Evolutionary conservation across 2,113 vertebrate species (phyloP).

Genomic region (Steatornis caripensis): DNA sequence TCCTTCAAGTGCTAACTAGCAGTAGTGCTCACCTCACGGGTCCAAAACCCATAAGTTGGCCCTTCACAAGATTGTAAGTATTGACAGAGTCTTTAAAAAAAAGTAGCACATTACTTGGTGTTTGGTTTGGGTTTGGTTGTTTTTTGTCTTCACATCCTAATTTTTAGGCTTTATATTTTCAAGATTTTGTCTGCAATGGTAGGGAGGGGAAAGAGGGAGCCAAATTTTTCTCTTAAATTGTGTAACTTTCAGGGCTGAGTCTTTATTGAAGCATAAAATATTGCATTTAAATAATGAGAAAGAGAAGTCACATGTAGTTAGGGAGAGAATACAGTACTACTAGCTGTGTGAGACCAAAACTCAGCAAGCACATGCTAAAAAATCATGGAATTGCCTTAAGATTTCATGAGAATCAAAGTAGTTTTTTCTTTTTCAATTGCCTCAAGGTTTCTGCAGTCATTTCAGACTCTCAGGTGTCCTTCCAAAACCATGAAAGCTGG

Average conservation of each 20-base stretch:
- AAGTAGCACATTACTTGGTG: not conserved
- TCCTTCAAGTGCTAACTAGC: not conserved
- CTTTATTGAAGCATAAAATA: not conserved
- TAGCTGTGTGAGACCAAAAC: not conserved
- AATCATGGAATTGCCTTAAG: not conserved
- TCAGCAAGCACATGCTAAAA: not conserved
- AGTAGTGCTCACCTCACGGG: not conserved
- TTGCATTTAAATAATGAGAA: not conserved
- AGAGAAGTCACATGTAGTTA: not conserved
- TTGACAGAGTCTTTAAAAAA: not conserved
- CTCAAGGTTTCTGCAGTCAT: not conserved
- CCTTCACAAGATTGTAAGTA: not conserved
- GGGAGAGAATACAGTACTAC: not conserved
- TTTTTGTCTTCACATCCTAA: not conserved
- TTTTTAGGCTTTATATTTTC: not conserved
- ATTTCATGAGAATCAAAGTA: not conserved
- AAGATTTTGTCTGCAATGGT: not conserved
- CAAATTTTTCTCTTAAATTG: not conserved
- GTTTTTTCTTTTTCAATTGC: not conserved
- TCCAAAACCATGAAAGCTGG: not conserved
- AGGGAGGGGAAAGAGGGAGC: not conserved
- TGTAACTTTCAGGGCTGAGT: not conserved
- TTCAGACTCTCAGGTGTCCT: not conserved
- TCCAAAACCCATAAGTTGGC: not conserved
- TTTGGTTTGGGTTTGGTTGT: not conserved